Percentiles rank a stretch among this genome's conserved stretches.
These are phyloP conservation scores for Nautilus pompilius DNA, from an alignment of 1,140 invertebrate species.

Conservation along the genomic window DNA sequence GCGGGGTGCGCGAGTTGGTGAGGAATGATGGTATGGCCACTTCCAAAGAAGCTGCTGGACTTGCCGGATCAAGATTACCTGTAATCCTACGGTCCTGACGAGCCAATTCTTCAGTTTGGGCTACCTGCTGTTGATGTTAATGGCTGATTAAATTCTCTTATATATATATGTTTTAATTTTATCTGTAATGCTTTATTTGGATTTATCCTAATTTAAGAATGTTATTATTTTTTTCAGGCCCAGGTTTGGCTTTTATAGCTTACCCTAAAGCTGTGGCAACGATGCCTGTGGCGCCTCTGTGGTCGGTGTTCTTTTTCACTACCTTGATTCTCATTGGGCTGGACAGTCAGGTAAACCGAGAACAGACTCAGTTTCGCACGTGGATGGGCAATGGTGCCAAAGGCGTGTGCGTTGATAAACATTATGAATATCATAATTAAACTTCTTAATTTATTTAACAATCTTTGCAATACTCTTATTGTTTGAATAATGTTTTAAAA, in stretches of 20 bases:
- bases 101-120: no score
- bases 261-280: conserved; percentile 79
- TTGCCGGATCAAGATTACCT: no score
- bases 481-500: neutral
- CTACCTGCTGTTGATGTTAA: neutral
- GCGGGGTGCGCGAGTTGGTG: no score
- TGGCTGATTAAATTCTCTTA: neutral
- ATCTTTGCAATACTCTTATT: neutral
- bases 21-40: no score
- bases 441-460: neutral
- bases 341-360: conserved; percentile 31
- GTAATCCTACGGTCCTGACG: no score
- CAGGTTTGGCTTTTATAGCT: conserved; percentile 77
- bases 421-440: neutral
- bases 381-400: neutral
- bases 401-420: neutral
- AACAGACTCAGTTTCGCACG: neutral
- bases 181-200: neutral
- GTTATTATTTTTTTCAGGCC: conserved; percentile 59
- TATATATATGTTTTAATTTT: neutral
- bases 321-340: conserved; percentile 43
- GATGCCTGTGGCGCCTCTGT: conserved; percentile 73
- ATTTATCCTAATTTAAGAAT: neutral
- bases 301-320: conserved; percentile 79
- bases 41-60: no score